Base-by-base conservation (phyloP, 2,888 invertebrate genomes). In the Melanostoma mellinum region DNA sequence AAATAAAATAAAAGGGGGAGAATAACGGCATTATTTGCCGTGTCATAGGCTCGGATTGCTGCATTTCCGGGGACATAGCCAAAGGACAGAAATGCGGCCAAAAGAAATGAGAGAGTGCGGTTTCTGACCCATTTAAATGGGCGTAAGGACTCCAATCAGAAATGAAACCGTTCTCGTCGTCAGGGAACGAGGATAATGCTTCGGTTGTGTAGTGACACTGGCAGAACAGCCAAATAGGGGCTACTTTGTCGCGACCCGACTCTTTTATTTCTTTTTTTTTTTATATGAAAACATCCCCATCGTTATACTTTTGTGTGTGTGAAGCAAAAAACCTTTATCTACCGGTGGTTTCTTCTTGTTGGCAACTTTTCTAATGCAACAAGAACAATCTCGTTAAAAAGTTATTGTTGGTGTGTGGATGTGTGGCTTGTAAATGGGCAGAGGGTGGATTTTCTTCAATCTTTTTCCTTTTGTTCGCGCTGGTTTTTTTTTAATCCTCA, bases 401-500 rank as follows among this genome's bases (percentile, higher is more conserved):
- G 42, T 53, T 76, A 61, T 67, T 68, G 20, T 72, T 52, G 53
- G 48, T 53, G 67, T 69, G 63, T 65, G 55, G 46, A 44, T 35
- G 40, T 67, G 60, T 46, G 35, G 36, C 40, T 40, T 30, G 36
- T 9, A 6, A 38, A 38, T 50, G 38, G 2, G 38, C 6, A 61
- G 63, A n/a, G 71, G 40, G 48, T 48, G 52, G 10, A 33, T 48
- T 71, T 67, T 61, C 58, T 42, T 61, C 32, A 36, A 36, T 72
- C 42, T 30, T 56, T 3, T 20, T 50, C 36, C 63, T 63, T 56
- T 63, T 73, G 53, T 81, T 67, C 61, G 71, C 68, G 42, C 68
- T 52, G 73, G 63, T 78, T 82, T 77, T 36, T 73, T 68, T 36
- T 73, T 68, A 76, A 68, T 81, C 68, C 69, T 46, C 73, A 42